These are phyloP conservation scores for Kryphioiulus occultus DNA, from an alignment of 2,888 invertebrate species.

Conservation along the genomic window DNA sequence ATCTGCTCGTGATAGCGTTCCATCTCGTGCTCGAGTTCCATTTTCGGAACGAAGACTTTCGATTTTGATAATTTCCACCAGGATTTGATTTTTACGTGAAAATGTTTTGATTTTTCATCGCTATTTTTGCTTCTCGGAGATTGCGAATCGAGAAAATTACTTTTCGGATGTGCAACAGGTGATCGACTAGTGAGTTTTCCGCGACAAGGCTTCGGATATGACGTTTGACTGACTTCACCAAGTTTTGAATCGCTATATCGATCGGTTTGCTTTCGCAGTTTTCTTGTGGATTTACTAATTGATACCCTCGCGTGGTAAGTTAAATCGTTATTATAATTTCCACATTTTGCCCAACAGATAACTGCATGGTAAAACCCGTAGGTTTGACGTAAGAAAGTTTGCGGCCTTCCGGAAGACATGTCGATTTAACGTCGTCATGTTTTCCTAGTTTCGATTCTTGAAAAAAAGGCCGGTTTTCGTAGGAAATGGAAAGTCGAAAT, in stretches of 20 bases:
- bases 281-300: constrained; percentile 31
- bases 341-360: too few species aligned
- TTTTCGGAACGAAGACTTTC: neutral
- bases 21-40: neutral
- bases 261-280: neutral
- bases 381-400: neutral
- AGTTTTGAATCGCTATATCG: too few species aligned
- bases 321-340: too few species aligned
- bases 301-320: neutral
- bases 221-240: neutral
- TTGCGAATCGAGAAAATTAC: neutral
- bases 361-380: too few species aligned
- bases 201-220: neutral
- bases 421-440: neutral
- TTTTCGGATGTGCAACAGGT: constrained; percentile 18
- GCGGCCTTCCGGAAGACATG: neutral
- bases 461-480: too few species aligned
- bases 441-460: neutral
- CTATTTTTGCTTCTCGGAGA: neutral
- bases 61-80: neutral
- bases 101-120: neutral
- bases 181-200: neutral
- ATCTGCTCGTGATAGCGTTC: too few species aligned
- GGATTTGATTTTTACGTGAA: neutral
- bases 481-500: too few species aligned